A percentile compares a stretch with the other conserved stretches of the same genome.
These are phyloP conservation scores for Acanthurus tractus DNA, from an alignment of 2,797 vertebrate genomes.

Conservation along the genomic window DNA sequence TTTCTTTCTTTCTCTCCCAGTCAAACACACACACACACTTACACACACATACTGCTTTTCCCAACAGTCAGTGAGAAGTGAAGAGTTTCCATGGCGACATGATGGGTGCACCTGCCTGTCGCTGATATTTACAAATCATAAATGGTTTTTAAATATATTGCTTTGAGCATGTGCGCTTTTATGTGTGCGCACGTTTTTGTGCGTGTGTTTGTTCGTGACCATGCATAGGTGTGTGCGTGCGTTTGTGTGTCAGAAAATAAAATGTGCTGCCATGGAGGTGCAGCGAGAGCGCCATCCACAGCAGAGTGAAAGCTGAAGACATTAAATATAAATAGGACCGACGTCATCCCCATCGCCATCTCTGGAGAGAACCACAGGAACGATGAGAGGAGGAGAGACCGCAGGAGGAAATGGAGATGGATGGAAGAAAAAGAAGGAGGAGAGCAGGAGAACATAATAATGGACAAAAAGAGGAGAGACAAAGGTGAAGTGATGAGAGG, in stretches of 20 bases:
- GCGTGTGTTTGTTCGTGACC: not conserved
- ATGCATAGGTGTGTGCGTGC: not conserved
- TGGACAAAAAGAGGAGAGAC: not conserved
- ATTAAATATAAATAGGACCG: conserved; percentile 78
- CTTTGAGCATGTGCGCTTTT: not conserved
- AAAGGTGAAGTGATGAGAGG: not conserved
- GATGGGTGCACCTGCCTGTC: conserved; percentile 53
- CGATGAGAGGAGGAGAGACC: conserved; percentile 22
- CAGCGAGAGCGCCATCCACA: conserved; percentile 39
- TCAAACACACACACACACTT: not conserved
- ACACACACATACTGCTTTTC: conserved; percentile 12
- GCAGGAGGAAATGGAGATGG: conserved; percentile 24
- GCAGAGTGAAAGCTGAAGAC: conserved; percentile 55
- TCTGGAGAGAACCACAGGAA: conserved; percentile 47
- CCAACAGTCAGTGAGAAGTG: conserved; percentile 30
- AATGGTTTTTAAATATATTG: conserved; percentile 56
- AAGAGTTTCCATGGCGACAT: conserved; percentile 75
- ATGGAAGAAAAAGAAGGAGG: not conserved
- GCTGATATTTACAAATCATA: conserved; percentile 63
- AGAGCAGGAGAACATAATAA: conserved; percentile 8
- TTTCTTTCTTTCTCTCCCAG: not conserved
- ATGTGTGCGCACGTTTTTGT: not conserved
- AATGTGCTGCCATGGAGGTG: conserved; percentile 9
- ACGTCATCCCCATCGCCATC: conserved; percentile 62
- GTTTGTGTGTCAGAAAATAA: conserved; percentile 8